Evolutionary conservation across 2,888 invertebrate species (phyloP), one percentile per base, ranked within the genome.

Genomic region (Pandemis corylana): DNA sequence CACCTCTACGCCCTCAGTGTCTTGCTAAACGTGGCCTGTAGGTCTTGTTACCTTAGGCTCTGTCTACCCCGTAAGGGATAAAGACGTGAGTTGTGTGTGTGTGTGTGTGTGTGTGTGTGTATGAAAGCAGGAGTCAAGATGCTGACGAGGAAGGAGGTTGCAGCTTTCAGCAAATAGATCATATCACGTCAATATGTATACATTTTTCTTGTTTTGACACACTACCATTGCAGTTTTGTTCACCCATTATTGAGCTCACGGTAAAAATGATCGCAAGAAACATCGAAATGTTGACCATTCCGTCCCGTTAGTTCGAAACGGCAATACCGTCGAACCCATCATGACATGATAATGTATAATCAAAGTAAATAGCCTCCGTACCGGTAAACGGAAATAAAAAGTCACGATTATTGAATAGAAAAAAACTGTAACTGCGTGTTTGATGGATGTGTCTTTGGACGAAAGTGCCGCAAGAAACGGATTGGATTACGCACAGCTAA

Each of bases 371-470:
- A 65, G 49, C 49, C 28, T 44, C n/a, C 13, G 13, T 49, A 68
- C 13, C 68, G 73, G 73, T 73, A 73, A 73, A 73, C 46, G 49
- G 64, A 59, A 28, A 69, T 41, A 65, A 49, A 49, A 56, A 68
- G 64, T 73, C 73, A 65, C 56, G 64, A 68, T 73, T 69, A 64
- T 64, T 64, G 68, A 68, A 68, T 56, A 41, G 68, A 64, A 51
- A 51, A n/a, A 36, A 20, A 28, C 9, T 56, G 59, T 13, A 42
- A 59, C 12, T 44, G n/a, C 42, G 9, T 9, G 56, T 42, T 66
- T 65, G 62, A 41, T 15, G 5, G 71, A 15, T 71, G 65, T 12
- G 10, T 46, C 12, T 12, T 46, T 46, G 5, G 12, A 5, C 46
- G 7, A 51, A 51, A 51, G 51, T 51, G 5, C 51, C 51, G 51